These are phyloP conservation scores for Rhagoletis pomonella DNA, from an alignment of 1,140 invertebrate species.

Conservation along the genomic window DNA sequence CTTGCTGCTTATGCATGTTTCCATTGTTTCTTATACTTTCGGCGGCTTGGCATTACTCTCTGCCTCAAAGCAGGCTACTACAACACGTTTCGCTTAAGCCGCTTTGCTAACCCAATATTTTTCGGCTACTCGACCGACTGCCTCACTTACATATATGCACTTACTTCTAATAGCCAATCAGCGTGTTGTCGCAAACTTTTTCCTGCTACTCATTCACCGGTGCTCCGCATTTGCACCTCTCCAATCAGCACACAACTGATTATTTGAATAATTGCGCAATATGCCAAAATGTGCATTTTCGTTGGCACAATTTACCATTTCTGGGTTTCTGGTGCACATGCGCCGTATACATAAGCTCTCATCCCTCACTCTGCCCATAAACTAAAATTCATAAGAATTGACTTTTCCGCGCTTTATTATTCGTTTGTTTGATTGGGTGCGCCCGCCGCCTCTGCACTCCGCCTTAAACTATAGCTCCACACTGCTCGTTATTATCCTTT, in stretches of 20 bases:
- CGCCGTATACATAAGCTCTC: neutral
- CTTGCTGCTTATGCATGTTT: neutral
- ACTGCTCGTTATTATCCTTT: constrained; percentile 40
- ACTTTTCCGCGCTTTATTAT: neutral
- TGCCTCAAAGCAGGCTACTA: neutral
- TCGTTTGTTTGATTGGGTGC: neutral
- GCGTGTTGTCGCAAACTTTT: neutral
- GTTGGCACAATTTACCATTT: constrained; percentile 30
- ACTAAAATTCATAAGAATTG: neutral
- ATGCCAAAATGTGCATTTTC: constrained; percentile 34
- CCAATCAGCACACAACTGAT: neutral
- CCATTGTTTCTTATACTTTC: neutral
- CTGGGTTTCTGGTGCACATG: neutral
- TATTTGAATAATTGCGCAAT: constrained; percentile 49
- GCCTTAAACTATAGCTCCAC: neutral
- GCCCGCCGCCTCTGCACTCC: neutral
- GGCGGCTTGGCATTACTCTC: neutral
- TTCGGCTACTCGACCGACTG: neutral
- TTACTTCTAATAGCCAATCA: neutral
- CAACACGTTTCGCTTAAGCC: neutral
- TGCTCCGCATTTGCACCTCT: neutral
- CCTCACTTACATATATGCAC: neutral
- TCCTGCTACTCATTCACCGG: neutral
- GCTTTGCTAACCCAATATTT: neutral
- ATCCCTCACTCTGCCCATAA: too few relatives aligned